Evolutionary conservation across 1,140 invertebrate genomes (phyloP).

Genomic region (Drosophila takahashii): DNA sequence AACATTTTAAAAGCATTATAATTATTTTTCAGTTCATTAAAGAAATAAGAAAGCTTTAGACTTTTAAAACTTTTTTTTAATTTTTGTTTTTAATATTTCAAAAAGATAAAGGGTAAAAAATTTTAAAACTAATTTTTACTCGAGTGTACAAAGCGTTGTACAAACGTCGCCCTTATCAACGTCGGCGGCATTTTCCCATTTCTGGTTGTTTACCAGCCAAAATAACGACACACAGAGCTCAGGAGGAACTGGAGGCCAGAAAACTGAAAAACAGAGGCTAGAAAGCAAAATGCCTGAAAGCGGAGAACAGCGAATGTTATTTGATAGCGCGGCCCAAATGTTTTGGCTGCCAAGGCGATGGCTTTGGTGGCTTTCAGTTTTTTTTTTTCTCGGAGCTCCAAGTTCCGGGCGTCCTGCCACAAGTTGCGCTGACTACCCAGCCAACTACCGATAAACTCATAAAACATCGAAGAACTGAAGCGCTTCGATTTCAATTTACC

Average conservation of each 20-base stretch:
- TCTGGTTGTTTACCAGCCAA: constrained; percentile 81
- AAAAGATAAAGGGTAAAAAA: not conserved
- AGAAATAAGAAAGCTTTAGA: too few relatives aligned
- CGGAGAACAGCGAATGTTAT: constrained; percentile 60
- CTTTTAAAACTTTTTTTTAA: not conserved
- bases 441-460: constrained; percentile 72
- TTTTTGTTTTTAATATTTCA: not conserved
- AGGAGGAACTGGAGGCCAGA: constrained; percentile 31
- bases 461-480: constrained; percentile 81
- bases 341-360: constrained; percentile 79
- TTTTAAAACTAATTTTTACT: not conserved
- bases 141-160: constrained; percentile 19
- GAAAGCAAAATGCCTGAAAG: constrained; percentile 21
- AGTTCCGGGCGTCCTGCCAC: constrained; percentile 62
- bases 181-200: constrained; percentile 73
- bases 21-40: too few relatives aligned
- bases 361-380: constrained; percentile 17
- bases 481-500: constrained; percentile 83
- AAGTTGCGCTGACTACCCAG: constrained; percentile 75
- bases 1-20: too few relatives aligned
- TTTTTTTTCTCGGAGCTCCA: not conserved
- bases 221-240: constrained; percentile 75
- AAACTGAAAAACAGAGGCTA: constrained; percentile 14
- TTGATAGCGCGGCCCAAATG: constrained; percentile 81
- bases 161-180: constrained; percentile 72